Evolutionary conservation across 1,140 invertebrate genomes (phyloP).

Genomic region (Atta colombica): DNA sequence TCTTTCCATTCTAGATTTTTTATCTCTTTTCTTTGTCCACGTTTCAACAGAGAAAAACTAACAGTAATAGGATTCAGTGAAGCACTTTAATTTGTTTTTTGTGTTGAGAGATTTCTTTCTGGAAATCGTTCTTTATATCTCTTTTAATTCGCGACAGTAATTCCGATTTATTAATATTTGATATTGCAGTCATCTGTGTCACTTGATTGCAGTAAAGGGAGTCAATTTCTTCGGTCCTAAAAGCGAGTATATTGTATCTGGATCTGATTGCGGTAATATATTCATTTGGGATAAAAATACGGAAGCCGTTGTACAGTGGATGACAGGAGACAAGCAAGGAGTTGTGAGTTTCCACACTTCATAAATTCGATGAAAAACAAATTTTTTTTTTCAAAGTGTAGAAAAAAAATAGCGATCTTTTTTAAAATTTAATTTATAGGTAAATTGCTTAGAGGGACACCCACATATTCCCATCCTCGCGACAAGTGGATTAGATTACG

Average conservation of each 20-base stretch:
- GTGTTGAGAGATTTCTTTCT: background rate
- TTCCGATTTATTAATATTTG: slow-evolving; percentile 10
- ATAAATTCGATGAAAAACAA: slow-evolving; percentile 16
- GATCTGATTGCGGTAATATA: slow-evolving; percentile 98
- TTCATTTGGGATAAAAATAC: slow-evolving; percentile 97
- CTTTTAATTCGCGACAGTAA: background rate
- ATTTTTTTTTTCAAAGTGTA: slow-evolving; percentile 14
- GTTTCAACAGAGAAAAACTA: slow-evolving; percentile 4
- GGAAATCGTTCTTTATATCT: background rate
- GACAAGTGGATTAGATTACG: slow-evolving; percentile 96
- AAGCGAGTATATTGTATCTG: slow-evolving; percentile 96
- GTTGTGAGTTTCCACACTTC: slow-evolving; percentile 89
- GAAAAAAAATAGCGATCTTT: background rate
- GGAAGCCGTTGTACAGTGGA: slow-evolving; percentile 95
- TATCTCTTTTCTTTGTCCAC: background rate
- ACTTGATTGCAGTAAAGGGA: slow-evolving; percentile 92
- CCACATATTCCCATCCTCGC: slow-evolving; percentile 95
- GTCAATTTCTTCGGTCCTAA: slow-evolving; percentile 97
- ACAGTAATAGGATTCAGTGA: background rate
- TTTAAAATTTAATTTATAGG: slow-evolving; percentile 86
- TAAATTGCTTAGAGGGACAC: slow-evolving; percentile 97
- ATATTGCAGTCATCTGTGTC: background rate
- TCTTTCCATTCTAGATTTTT: background rate
- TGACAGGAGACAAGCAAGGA: slow-evolving; percentile 94
- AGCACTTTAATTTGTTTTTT: slow-evolving; percentile 3